Conservation (phyloP, 2,888 invertebrate genomes). For the Mythimna impura region DNA sequence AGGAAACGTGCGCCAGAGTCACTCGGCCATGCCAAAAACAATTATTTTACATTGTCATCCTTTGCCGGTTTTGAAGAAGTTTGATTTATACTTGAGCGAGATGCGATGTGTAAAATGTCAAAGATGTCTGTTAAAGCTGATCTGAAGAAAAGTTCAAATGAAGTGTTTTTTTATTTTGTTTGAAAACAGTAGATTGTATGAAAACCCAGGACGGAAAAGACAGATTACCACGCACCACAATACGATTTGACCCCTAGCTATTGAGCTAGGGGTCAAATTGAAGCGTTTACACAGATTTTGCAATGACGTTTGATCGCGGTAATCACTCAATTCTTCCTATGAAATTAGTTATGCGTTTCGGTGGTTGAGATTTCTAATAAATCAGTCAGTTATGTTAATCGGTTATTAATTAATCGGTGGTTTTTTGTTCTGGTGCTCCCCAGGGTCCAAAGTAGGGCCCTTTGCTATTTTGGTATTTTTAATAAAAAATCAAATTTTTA, state of each 20-base stretch:
- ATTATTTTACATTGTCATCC: slow-evolving; percentile 67
- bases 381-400: not conserved
- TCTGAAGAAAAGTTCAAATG: not conserved
- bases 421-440: not conserved
- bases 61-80: slow-evolving; percentile 34
- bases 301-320: not conserved
- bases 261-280: not conserved
- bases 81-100: slow-evolving; percentile 42
- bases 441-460: not conserved
- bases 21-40: slow-evolving; percentile 74
- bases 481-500: not conserved
- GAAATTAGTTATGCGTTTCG: not conserved
- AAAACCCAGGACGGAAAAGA: not conserved
- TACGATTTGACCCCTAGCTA: not conserved
- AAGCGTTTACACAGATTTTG: not conserved
- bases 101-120: slow-evolving; percentile 37
- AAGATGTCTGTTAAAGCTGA: not conserved
- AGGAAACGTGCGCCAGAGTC: slow-evolving; percentile 68
- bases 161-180: not conserved
- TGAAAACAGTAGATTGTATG: not conserved
- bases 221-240: not conserved
- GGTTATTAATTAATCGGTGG: not conserved
- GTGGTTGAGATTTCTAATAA: not conserved
- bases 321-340: not conserved
- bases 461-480: not conserved